Base-by-base conservation (phyloP, 2,113 vertebrate species). In the Mixornis gularis region DNA sequence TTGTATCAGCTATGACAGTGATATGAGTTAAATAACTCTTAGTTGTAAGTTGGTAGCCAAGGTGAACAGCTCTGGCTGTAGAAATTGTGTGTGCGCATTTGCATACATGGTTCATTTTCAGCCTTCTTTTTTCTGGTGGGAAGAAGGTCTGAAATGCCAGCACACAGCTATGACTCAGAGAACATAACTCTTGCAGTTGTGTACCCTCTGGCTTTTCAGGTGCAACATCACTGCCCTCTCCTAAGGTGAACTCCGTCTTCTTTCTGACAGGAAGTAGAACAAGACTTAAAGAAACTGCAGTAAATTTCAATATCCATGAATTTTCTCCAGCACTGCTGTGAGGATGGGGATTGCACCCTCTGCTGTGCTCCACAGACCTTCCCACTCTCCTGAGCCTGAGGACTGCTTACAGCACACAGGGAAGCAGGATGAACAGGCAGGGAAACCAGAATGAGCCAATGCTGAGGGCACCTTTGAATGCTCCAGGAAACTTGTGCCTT, bases 391-490 rank as follows among this genome's bases (percentile, higher is more conserved):
- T 17, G 19, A 89, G 32, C 24, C 46, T 48, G 34, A 46, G 34
- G 30, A 19, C 25, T 68, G 25, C 29, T 63, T 22, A 27, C 6
- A 40, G 43, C 17, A 38, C 1, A 1, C 13, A n/a, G 17, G 48
- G 32, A 63, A 66, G 21, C 16, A n/a, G 70, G 49, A n/a, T 73
- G 18, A 55, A 18, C 21, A 80, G 46, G 4, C 3, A 51, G 38
- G 6, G 21, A 72, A 69, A 41, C 3, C 21, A 48, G 72, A 60
- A 68, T 16, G 10, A 52, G 11, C 16, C 53, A 49, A 4, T 12
- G 32, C 34, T 40, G 46, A 60, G 38, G 24, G 48, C 1, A 3
- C 5, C 9, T 22, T 4, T 0, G 3, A 4, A 2, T 6, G 30
- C 13, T 56, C 18, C 13, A 64, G n/a, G 19, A 69, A 7, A 17